Evolutionary conservation across 2,113 vertebrate genomes (phyloP).

Genomic region (Planiliza haematocheilus): DNA sequence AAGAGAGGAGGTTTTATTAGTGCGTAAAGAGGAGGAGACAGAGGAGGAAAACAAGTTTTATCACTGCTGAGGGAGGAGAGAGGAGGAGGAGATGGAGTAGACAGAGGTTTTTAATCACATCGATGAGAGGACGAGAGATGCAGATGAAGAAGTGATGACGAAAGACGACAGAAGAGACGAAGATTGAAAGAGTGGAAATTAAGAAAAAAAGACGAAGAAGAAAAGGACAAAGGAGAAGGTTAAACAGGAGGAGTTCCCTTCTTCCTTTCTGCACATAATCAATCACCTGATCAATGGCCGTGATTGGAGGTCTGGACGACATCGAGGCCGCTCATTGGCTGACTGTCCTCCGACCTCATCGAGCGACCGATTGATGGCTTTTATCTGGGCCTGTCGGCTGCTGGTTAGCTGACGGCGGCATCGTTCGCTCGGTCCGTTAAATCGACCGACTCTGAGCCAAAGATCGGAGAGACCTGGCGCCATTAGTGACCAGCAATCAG

Average conservation of each 20-base stretch:
- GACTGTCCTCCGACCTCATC: slow-evolving; percentile 29
- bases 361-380: slow-evolving; percentile 5
- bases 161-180: not conserved
- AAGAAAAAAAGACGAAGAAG: not conserved
- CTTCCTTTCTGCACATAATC: slow-evolving; percentile 15
- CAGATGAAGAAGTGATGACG: not conserved
- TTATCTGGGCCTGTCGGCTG: slow-evolving; percentile 1
- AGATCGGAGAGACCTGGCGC: not conserved
- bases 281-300: slow-evolving; percentile 20
- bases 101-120: slow-evolving; percentile 36
- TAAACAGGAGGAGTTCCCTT: not conserved
- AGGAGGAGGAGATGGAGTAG: slow-evolving; percentile 15
- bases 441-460: slow-evolving; percentile 24
- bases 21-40: slow-evolving; percentile 22
- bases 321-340: slow-evolving; percentile 9
- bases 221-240: not conserved
- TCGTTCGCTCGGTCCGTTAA: not conserved
- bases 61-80: slow-evolving; percentile 34
- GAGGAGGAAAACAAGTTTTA: slow-evolving; percentile 23
- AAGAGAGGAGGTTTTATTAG: slow-evolving; percentile 43
- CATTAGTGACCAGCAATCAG: too few species aligned
- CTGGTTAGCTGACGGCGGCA: slow-evolving; percentile 2
- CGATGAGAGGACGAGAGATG: not conserved
- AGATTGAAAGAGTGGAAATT: not conserved
- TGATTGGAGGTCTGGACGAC: slow-evolving; percentile 15